Evolutionary conservation across 2,888 invertebrate genomes (phyloP).

Genomic region (Agonopterix alstromeriana): DNA sequence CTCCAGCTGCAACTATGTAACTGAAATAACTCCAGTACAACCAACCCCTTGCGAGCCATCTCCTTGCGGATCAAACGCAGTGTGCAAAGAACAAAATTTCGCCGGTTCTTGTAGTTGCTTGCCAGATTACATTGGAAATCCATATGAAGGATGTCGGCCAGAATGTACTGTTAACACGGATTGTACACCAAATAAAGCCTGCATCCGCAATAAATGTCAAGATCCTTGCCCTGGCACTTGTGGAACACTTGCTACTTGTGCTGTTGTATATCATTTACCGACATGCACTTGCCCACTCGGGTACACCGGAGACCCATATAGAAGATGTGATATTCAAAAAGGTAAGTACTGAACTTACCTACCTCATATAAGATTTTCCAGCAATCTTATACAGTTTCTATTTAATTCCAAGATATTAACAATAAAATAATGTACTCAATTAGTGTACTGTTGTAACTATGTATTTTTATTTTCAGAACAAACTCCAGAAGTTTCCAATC

Average conservation of each 20-base stretch:
- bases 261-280: slow-evolving; percentile 83
- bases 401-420: slow-evolving; percentile 3
- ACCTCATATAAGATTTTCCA: neutral
- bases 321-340: slow-evolving; percentile 67
- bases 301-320: slow-evolving; percentile 85
- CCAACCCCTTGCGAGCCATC: slow-evolving; percentile 78
- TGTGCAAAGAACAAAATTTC: slow-evolving; percentile 76
- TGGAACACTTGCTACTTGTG: slow-evolving; percentile 82
- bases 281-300: slow-evolving; percentile 81
- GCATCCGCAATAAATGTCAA: slow-evolving; percentile 83
- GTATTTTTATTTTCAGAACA: slow-evolving; percentile 37
- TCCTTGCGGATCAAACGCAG: slow-evolving; percentile 80
- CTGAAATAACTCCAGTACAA: slow-evolving; percentile 54
- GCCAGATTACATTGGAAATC: slow-evolving; percentile 85
- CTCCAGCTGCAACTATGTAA: slow-evolving; percentile 69
- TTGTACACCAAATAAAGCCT: slow-evolving; percentile 82
- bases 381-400: neutral
- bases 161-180: slow-evolving; percentile 85
- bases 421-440: neutral
- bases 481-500: slow-evolving; percentile 58
- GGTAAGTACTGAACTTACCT: too few relatives aligned
- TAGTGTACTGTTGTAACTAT: neutral
- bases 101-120: slow-evolving; percentile 83
- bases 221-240: slow-evolving; percentile 89
- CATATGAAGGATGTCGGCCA: slow-evolving; percentile 86